A percentile compares a stretch with the other conserved stretches of the same genome.
Conservation (phyloP, 2,888 invertebrate species). For the Neoascia interrupta region DNA sequence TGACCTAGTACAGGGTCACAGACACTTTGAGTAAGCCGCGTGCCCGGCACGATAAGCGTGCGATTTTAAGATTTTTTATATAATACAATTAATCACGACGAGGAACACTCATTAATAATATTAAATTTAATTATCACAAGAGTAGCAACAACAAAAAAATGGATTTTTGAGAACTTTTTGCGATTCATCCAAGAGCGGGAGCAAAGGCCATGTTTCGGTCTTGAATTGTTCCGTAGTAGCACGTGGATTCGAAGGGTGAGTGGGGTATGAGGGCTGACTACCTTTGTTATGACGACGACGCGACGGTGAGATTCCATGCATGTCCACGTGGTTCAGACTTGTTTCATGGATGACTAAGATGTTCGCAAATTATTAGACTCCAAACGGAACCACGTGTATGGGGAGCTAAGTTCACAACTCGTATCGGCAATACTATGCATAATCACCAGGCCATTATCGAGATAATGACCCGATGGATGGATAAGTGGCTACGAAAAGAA, state of each 20-base stretch:
- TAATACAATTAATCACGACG: neutral
- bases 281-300: too few relatives aligned
- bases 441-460: constrained; percentile 7
- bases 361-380: too few relatives aligned
- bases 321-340: neutral
- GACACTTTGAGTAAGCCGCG: neutral
- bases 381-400: too few relatives aligned
- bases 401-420: too few relatives aligned
- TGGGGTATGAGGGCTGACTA: too few relatives aligned
- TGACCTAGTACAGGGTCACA: constrained; percentile 40
- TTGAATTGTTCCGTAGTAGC: constrained; percentile 27
- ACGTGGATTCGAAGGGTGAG: too few relatives aligned
- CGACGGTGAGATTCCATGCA: neutral
- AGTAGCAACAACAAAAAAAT: constrained; percentile 12
- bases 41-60: constrained; percentile 32
- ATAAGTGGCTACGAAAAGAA: constrained; percentile 18
- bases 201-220: neutral
- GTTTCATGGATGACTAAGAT: neutral
- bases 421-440: neutral
- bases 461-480: constrained; percentile 31
- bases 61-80: constrained; percentile 10
- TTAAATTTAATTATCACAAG: constrained; percentile 36
- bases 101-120: constrained; percentile 18
- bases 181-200: too few relatives aligned
- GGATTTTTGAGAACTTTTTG: too few relatives aligned